These are phyloP conservation scores for Cantharis nigra DNA, from an alignment of 2,888 invertebrate species.

Conservation along the genomic window DNA sequence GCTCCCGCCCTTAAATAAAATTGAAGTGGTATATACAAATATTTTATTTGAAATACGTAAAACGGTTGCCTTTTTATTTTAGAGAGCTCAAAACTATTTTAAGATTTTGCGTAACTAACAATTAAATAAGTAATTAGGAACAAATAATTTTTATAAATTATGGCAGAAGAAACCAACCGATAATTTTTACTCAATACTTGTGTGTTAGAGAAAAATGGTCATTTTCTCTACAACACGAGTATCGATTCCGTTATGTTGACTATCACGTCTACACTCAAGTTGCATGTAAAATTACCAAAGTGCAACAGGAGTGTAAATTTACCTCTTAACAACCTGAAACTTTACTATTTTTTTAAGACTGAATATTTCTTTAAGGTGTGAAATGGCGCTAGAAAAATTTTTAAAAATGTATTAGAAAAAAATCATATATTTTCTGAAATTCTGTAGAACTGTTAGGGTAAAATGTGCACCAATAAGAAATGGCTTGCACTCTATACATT, in stretches of 20 bases:
- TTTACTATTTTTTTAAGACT: conserved; percentile 18
- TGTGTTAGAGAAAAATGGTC: neutral
- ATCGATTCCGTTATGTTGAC: neutral
- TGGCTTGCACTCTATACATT: neutral
- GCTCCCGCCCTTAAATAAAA: too few relatives aligned
- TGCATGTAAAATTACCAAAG: neutral
- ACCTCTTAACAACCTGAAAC: conserved; percentile 4
- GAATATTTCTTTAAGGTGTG: conserved; percentile 15
- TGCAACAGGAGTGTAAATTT: neutral
- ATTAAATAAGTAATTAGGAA: neutral
- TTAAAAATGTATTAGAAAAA: neutral
- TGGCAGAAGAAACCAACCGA: neutral
- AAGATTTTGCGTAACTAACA: neutral
- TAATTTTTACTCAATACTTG: neutral
- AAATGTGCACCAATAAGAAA: neutral
- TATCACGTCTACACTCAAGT: neutral
- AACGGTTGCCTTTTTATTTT: neutral
- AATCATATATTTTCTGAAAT: conserved; percentile 6
- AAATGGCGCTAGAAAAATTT: conserved; percentile 7
- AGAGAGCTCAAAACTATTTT: neutral
- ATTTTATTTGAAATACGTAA: neutral
- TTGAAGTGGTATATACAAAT: too few relatives aligned
- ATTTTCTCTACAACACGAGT: neutral
- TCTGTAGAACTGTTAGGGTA: neutral
- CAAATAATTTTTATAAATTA: neutral